phyloP scores from a whole-genome alignment of 1,140 invertebrate genomes.

The Kradibia gibbosae region DNA sequence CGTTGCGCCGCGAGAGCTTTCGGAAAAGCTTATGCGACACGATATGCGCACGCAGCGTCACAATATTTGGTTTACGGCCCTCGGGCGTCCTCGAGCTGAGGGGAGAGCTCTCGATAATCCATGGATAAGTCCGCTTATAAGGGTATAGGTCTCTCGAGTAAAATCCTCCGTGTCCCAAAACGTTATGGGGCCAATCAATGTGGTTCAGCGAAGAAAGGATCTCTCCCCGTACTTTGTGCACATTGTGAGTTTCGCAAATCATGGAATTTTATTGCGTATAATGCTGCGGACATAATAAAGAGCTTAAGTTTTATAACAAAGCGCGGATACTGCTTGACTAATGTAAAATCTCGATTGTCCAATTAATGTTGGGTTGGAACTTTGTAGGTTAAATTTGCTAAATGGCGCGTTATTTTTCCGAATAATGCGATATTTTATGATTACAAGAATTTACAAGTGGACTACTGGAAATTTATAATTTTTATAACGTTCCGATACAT shows the following conservation, averaged over 20 bases:
- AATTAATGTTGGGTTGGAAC: not conserved
- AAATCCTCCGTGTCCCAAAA: slow-evolving; percentile 7
- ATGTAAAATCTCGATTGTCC: not conserved
- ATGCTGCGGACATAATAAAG: not conserved
- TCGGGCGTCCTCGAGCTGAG: not conserved
- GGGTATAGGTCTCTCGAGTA: slow-evolving; percentile 4
- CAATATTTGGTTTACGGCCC: slow-evolving; percentile 52
- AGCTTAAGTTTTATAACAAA: slow-evolving; percentile 28
- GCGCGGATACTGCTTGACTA: not conserved
- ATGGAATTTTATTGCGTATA: slow-evolving; percentile 32
- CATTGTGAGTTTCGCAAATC: slow-evolving; percentile 31
- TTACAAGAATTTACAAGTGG: slow-evolving; percentile 3
- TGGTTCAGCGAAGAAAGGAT: slow-evolving; percentile 29
- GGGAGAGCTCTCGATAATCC: slow-evolving; percentile 28
- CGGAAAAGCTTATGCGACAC: slow-evolving; percentile 19
- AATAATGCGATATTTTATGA: slow-evolving; percentile 12
- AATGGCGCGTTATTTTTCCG: not conserved
- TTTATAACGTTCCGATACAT: not conserved
- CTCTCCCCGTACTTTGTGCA: not conserved
- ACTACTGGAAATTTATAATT: slow-evolving; percentile 14
- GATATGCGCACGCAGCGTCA: slow-evolving; percentile 47
- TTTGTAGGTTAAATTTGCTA: not conserved
- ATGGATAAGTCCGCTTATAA: slow-evolving; percentile 28
- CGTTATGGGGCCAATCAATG: slow-evolving; percentile 28
- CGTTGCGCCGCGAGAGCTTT: slow-evolving; percentile 1